Percentiles rank a stretch among this genome's conserved stretches.
These are phyloP conservation scores for Diplodus puntazzo DNA, from an alignment of 2,797 vertebrate genomes.

Conservation along the genomic window DNA sequence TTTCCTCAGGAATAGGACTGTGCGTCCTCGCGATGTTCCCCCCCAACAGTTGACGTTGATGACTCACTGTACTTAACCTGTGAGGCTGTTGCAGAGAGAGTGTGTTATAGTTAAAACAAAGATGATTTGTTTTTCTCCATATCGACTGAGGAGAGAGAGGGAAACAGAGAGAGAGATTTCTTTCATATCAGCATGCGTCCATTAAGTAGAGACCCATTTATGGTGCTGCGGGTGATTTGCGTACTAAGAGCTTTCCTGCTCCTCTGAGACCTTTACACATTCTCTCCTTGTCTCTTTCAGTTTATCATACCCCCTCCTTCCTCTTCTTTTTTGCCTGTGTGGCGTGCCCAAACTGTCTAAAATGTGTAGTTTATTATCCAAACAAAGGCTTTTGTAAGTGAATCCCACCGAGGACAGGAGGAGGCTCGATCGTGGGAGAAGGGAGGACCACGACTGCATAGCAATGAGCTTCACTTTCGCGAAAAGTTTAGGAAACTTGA, in stretches of 20 bases:
- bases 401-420: constrained; percentile 65
- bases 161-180: constrained; percentile 7
- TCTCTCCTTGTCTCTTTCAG: constrained; percentile 56
- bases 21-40: constrained; percentile 11
- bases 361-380: constrained; percentile 77
- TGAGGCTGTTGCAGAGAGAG: constrained; percentile 17
- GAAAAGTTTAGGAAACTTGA: constrained; percentile 57
- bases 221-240: constrained; percentile 67
- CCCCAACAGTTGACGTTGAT: constrained; percentile 21
- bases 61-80: constrained; percentile 48
- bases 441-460: constrained; percentile 60
- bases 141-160: constrained; percentile 11
- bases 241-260: constrained; percentile 70
- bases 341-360: constrained; percentile 74
- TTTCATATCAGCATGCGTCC: constrained; percentile 57
- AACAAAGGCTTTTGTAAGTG: constrained; percentile 79
- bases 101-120: constrained; percentile 35
- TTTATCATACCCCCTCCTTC: constrained; percentile 52
- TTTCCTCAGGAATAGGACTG: constrained; percentile 2
- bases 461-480: constrained; percentile 65
- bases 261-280: constrained; percentile 65
- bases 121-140: constrained; percentile 47
- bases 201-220: constrained; percentile 64
- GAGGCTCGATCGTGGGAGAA: constrained; percentile 56
- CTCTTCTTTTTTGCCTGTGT: constrained; percentile 49